phyloP scores from a whole-genome alignment of 2,113 vertebrate genomes.

The Prolemur simus region DNA sequence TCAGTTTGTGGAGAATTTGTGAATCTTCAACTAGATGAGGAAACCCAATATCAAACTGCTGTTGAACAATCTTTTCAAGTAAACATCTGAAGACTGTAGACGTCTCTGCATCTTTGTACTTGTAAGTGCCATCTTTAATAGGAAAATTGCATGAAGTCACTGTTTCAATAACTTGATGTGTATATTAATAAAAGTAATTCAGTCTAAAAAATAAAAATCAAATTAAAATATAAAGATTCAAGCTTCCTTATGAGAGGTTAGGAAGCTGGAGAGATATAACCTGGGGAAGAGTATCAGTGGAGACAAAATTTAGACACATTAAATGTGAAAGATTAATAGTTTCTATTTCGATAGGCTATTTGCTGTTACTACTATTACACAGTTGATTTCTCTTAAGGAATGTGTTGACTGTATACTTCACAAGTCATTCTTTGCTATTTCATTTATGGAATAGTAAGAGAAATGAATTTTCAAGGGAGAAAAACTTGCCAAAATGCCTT shows the following conservation, averaged over 20 bases:
- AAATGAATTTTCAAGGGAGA: background rate
- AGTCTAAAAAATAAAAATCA: slow-evolving; percentile 31
- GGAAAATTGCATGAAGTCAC: slow-evolving; percentile 69
- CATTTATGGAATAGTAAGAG: slow-evolving; percentile 33
- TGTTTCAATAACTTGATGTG: slow-evolving; percentile 40
- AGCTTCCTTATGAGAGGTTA: background rate
- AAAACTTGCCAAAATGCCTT: slow-evolving; percentile 37
- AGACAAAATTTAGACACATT: slow-evolving; percentile 23
- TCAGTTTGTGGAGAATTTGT: slow-evolving; percentile 87
- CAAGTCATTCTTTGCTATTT: background rate
- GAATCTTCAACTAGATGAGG: slow-evolving; percentile 88
- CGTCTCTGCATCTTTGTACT: slow-evolving; percentile 68
- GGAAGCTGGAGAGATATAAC: background rate
- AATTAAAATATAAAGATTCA: background rate
- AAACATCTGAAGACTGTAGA: slow-evolving; percentile 80
- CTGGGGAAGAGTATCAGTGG: background rate
- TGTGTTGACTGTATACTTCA: background rate
- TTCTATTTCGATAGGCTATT: background rate
- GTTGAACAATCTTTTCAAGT: slow-evolving; percentile 87
- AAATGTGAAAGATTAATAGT: background rate
- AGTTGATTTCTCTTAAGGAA: slow-evolving; percentile 39
- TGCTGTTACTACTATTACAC: slow-evolving; percentile 7
- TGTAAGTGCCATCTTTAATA: slow-evolving; percentile 75
- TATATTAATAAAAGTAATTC: slow-evolving; percentile 77
- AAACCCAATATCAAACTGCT: slow-evolving; percentile 87